Percentiles rank a stretch among this genome's conserved stretches.
Evolutionary conservation across 2,888 invertebrate genomes (phyloP).

Genomic region (Chromoteleia sp.): DNA sequence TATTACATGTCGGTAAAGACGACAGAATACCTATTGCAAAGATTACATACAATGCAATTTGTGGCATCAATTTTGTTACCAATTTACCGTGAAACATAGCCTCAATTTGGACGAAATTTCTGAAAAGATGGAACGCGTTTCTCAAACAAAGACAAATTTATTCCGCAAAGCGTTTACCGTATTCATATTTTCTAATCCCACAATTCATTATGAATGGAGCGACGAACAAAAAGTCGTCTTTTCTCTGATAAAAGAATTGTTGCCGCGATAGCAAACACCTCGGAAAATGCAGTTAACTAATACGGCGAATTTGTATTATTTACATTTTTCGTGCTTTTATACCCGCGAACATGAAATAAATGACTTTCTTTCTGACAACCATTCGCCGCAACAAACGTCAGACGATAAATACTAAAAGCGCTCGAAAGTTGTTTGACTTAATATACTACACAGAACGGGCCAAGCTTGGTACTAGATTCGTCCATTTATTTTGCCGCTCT

Average conservation of each 20-base stretch:
- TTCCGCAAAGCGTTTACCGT: slow-evolving; percentile 7
- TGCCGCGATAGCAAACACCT: slow-evolving; percentile 33
- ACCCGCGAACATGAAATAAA: slow-evolving; percentile 47
- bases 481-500: slow-evolving; percentile 67
- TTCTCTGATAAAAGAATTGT: slow-evolving; percentile 19
- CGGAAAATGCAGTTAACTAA: slow-evolving; percentile 61
- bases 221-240: slow-evolving; percentile 8
- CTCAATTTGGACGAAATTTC: slow-evolving; percentile 16
- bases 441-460: slow-evolving; percentile 69
- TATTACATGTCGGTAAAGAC: slow-evolving; percentile 46
- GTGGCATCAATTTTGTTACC: slow-evolving; percentile 16
- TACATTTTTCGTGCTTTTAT: slow-evolving; percentile 54
- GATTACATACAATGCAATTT: slow-evolving; percentile 30
- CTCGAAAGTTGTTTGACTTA: slow-evolving; percentile 71
- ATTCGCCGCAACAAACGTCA: slow-evolving; percentile 61
- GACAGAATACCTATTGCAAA: slow-evolving; percentile 33
- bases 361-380: slow-evolving; percentile 63
- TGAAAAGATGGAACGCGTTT: background rate
- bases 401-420: slow-evolving; percentile 68
- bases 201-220: slow-evolving; percentile 15
- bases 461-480: slow-evolving; percentile 68
- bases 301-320: slow-evolving; percentile 57
- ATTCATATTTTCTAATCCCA: slow-evolving; percentile 35
- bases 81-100: slow-evolving; percentile 34
- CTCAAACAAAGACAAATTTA: slow-evolving; percentile 20